phyloP scores from a whole-genome alignment of 2,888 invertebrate genomes.

The Bellardia bayeri region DNA sequence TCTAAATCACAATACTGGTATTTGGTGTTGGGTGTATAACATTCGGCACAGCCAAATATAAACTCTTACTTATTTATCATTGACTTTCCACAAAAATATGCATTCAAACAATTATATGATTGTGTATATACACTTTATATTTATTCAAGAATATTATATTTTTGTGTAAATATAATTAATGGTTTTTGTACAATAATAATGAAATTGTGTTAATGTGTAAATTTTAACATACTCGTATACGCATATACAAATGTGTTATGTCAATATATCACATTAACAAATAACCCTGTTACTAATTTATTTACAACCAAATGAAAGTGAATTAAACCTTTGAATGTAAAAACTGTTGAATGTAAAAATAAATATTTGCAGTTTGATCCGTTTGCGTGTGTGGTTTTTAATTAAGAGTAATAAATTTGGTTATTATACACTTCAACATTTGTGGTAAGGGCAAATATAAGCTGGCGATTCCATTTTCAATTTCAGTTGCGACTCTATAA shows the following conservation, averaged over 20 bases:
- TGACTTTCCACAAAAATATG: background rate
- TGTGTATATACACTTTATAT: background rate
- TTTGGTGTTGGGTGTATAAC: too few species aligned
- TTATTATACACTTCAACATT: background rate
- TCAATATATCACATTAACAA: background rate
- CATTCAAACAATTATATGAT: background rate
- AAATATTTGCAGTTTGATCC: background rate
- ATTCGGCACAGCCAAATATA: too few species aligned
- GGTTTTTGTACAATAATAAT: background rate
- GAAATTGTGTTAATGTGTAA: background rate
- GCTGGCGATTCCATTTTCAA: too few species aligned
- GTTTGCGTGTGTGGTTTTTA: background rate
- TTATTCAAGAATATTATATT: background rate
- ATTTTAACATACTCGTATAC: background rate
- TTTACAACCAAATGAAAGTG: background rate
- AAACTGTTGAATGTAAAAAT: background rate
- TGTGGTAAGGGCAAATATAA: too few species aligned
- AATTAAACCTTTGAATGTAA: background rate
- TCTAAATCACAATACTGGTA: too few species aligned
- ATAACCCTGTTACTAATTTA: background rate
- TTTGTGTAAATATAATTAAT: background rate
- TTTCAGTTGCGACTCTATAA: too few species aligned
- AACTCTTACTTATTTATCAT: background rate
- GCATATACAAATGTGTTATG: background rate
- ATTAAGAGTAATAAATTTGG: background rate